Evolutionary conservation across 1,140 invertebrate genomes (phyloP), one percentile per base, ranked within the genome.

Genomic region (Hyphantria cunea): DNA sequence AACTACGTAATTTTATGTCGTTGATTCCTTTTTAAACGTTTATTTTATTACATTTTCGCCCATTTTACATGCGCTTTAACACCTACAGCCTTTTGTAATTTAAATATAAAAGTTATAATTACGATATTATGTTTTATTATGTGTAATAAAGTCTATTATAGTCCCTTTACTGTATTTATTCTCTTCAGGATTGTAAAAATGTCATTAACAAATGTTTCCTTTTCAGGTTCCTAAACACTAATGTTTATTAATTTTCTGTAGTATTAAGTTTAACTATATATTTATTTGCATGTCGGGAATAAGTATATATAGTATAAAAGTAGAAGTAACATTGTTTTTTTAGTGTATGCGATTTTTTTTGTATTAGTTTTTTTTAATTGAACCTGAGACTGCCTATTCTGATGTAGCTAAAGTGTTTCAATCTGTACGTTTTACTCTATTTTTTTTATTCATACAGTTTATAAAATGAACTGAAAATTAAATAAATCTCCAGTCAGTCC

Each of bases 151-250:
- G 17, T 25, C 5, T 25, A 25, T 25, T 25, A 3, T 5, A 25
- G 17, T 25, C 17, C 5, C 17, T n/a, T n/a, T 25, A 25, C 17
- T 25, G 17, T 25, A 25, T 25, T 25, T 25, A 25, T 5, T 5
- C 17, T 25, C 17, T 5, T 3, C 17, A 25, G 34, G 34, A 7
- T 37, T 37, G 34, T 10, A 3, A 37, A 10, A 37, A 37, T 37
- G 34, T 10, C 2, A 10, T 37, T 37, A 11, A 37, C 8, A 37
- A 4, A 37, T 11, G 34, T 37, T 49, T 58, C 34, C n/a, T 39
- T 58, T 58, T 13, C 55, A 58, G 55, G 55, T 49, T 5, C 8
- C 45, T 58, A 58, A 39, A 39, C 7, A 13, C 10, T 44, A 33
- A 41, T 10, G 10, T 31, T 55, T n/a, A 6, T 9, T 44, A 9